Percentiles rank a stretch among this genome's conserved stretches.
Evolutionary conservation across 2,113 vertebrate genomes (phyloP).

Genomic region (Psammodynastes pulverulentus): DNA sequence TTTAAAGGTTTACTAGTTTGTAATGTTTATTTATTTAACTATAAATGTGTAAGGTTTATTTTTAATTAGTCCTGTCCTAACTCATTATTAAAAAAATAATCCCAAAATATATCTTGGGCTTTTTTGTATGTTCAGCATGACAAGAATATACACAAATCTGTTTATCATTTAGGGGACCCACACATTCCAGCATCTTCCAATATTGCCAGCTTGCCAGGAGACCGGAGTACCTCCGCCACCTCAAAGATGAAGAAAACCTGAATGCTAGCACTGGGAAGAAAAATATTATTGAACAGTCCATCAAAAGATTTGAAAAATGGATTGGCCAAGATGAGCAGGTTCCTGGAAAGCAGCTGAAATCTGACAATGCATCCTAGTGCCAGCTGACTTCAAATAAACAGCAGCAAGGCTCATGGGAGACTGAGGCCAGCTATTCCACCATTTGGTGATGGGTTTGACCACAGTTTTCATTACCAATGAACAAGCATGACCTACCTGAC

Average conservation of each 20-base stretch:
- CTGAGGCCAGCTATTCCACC: neutral
- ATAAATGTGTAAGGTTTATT: neutral
- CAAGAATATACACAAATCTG: neutral
- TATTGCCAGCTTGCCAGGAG: neutral
- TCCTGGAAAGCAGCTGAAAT: neutral
- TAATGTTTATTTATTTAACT: neutral
- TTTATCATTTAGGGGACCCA: neutral
- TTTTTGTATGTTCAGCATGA: neutral
- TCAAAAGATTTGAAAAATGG: neutral
- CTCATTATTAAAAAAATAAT: neutral
- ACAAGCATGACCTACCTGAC: neutral
- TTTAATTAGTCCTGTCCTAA: neutral
- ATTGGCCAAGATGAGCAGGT: neutral
- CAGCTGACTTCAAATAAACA: neutral
- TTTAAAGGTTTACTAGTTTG: neutral
- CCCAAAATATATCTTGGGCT: neutral
- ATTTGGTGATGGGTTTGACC: neutral
- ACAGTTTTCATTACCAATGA: neutral
- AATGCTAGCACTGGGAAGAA: neutral
- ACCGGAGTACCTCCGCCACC: neutral
- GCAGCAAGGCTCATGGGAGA: neutral
- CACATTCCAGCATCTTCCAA: neutral
- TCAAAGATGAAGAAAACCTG: neutral
- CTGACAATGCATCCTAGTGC: neutral
- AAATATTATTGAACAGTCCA: neutral